Evolutionary conservation across 1,140 invertebrate species (phyloP), one percentile per base, ranked within the genome.

Genomic region (Zaprionus lachaisei): DNA sequence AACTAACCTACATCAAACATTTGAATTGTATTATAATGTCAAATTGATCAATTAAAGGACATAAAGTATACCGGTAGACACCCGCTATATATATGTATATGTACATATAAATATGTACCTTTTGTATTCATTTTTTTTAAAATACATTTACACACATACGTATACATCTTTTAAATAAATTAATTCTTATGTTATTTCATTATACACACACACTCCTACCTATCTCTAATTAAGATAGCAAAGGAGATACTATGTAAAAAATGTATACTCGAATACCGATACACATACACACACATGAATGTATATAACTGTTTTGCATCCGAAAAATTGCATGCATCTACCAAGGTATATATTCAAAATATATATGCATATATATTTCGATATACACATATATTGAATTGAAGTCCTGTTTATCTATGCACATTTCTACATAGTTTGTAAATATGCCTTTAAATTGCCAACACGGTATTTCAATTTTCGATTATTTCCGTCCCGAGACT

Each of bases 401-500:
- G 5, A 28, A 15, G 34, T 49, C 24, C 4, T 56, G 69, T 77
- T 58, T 77, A 41, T 61, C 5, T 26, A 44, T 61, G 37, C 22
- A 41, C 58, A 61, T 61, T 24, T 61, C 12, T 24, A 61, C 31
- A 22, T 38, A 56, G 22, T 51, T 51, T 51, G 47, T 51, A 24
- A 51, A 51, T 22, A 51, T 51, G 47, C 20, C 47, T 56, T 70
- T 68, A 20, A 44, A 56, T 44, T 54, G n/a, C 66, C 12, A 63
- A 62, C 34, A 44, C 47, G 51, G 44, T 15, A 26, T 63, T 73
- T 73, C 49, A 68, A 80, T 78, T 72, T 74, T 78, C 68, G 58
- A 77, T 80, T 80, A 64, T 69, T 80, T 57, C 69, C 77, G 49
- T 66, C 80, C 72, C 77, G 58, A 87, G 77, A 70, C 72, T 62